Conservation (phyloP, 2,113 vertebrate species). For the Bubo scandiacus region DNA sequence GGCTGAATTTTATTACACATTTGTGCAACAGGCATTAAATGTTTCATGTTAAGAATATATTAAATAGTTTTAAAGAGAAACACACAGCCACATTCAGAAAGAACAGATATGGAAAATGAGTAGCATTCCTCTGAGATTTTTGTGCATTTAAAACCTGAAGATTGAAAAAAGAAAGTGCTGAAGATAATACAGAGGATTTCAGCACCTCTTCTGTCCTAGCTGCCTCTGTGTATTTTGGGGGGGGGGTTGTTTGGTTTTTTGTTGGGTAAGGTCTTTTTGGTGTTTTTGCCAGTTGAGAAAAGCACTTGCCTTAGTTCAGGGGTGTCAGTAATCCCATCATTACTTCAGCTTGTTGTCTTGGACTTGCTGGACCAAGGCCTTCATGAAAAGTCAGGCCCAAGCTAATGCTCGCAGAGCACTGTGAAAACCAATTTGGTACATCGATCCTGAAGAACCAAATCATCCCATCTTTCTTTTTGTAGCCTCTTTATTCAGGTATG, state of each 20-base stretch:
- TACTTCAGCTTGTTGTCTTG: not conserved
- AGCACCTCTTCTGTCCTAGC: not conserved
- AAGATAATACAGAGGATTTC: not conserved
- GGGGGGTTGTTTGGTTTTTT: not conserved
- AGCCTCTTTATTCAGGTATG: not conserved
- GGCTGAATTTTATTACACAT: constrained; percentile 55
- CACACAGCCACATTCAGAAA: not conserved
- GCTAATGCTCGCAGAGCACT: not conserved
- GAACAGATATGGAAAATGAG: not conserved
- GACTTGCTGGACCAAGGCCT: not conserved
- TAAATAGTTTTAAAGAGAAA: not conserved
- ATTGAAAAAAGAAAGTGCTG: not conserved
- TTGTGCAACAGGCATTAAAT: constrained; percentile 63
- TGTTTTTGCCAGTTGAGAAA: not conserved
- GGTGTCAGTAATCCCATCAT: not conserved
- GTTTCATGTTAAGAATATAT: constrained; percentile 60
- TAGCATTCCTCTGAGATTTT: not conserved
- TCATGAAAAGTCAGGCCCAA: not conserved
- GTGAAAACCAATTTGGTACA: not conserved
- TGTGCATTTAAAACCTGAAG: not conserved
- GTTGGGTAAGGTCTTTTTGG: not conserved
- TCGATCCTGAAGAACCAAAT: not conserved
- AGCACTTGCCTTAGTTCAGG: not conserved
- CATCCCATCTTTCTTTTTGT: not conserved
- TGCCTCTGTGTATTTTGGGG: too few species aligned